Percentiles rank a stretch among this genome's conserved stretches.
Conservation (phyloP, 2,113 vertebrate genomes). For the Ascaphus truei region DNA sequence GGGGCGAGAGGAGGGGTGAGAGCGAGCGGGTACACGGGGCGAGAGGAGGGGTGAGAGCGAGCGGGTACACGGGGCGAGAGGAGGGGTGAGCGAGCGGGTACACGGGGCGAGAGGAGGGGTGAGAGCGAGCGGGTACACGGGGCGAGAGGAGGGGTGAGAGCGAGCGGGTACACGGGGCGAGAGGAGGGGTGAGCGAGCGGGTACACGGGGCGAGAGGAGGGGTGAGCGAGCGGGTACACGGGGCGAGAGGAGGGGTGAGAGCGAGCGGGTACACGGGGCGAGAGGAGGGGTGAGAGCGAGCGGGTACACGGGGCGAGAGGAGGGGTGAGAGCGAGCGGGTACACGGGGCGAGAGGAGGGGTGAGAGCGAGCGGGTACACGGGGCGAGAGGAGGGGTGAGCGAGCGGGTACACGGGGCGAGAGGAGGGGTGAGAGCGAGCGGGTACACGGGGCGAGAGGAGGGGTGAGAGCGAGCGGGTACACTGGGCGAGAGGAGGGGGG, state of each 20-base stretch:
- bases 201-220: not conserved
- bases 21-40: too few relatives aligned
- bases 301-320: too few relatives aligned
- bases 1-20: not conserved
- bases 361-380: too few relatives aligned
- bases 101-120: too few relatives aligned
- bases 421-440: not conserved
- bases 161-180: not conserved
- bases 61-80: too few relatives aligned
- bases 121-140: not conserved
- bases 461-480: too few relatives aligned
- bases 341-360: too few relatives aligned
- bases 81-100: not conserved
- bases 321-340: not conserved
- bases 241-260: not conserved
- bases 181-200: not conserved
- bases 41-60: not conserved
- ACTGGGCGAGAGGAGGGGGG: too few relatives aligned
- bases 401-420: not conserved
- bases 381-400: too few relatives aligned
- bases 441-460: too few relatives aligned
- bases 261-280: not conserved
- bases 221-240: not conserved
- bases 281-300: not conserved
- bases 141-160: not conserved